Conservation (phyloP, 2,797 vertebrate species). For the Ctenosaura bakeri region DNA sequence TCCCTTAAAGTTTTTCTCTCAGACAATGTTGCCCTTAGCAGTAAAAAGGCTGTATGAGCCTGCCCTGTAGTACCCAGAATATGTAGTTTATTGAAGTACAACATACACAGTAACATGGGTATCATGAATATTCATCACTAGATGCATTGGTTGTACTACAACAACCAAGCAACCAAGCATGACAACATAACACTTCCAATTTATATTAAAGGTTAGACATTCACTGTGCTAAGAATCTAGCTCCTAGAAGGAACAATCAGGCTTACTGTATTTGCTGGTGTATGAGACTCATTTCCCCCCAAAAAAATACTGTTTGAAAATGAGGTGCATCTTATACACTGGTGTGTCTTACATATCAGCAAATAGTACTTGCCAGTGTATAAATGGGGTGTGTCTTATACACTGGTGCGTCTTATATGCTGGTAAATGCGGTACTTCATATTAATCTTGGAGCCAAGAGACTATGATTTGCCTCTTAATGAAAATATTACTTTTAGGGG, state of each 20-base stretch:
- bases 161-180: neutral
- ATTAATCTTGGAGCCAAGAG: neutral
- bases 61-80: neutral
- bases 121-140: neutral
- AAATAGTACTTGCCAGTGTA: too few relatives aligned
- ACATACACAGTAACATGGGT: neutral
- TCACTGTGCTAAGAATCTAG: neutral
- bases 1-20: neutral
- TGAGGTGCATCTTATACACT: too few relatives aligned
- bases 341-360: too few relatives aligned
- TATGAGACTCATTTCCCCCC: too few relatives aligned
- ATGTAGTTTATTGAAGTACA: neutral
- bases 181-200: neutral
- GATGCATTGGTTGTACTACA: neutral
- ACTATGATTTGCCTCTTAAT: neutral
- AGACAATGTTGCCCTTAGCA: neutral
- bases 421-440: neutral
- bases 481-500: neutral
- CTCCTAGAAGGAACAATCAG: neutral
- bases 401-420: too few relatives aligned
- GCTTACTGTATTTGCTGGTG: too few relatives aligned
- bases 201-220: neutral
- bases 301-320: too few relatives aligned
- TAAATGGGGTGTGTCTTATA: too few relatives aligned
- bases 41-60: neutral